Percentiles rank a stretch among this genome's conserved stretches.
Evolutionary conservation across 2,113 vertebrate genomes (phyloP).

Genomic region (Mesoclemmys tuberculata): DNA sequence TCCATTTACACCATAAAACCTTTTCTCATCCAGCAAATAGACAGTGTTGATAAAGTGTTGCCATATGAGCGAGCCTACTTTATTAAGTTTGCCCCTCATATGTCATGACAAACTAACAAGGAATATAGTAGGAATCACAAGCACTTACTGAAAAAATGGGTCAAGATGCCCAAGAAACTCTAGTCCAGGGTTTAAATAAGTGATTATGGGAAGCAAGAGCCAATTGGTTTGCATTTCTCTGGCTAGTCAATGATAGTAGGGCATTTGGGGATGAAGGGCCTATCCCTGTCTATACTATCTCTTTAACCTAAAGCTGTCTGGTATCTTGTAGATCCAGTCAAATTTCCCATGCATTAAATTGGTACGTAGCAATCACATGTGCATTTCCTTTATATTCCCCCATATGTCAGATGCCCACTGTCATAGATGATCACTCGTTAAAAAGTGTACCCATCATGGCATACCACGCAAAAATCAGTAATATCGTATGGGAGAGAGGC

Average conservation of each 20-base stretch:
- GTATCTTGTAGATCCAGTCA: neutral
- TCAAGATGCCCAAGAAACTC: neutral
- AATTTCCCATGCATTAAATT: neutral
- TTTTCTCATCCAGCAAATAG: rapidly evolving
- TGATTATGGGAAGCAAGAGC: neutral
- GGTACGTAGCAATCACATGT: neutral
- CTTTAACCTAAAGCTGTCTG: neutral
- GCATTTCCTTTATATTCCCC: neutral
- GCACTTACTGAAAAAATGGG: neutral
- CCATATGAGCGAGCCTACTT: neutral
- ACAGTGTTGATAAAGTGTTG: neutral
- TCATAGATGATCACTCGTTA: neutral
- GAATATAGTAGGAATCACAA: neutral
- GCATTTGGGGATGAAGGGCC: too few relatives aligned
- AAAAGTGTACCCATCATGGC: neutral
- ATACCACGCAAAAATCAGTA: neutral
- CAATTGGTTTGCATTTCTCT: neutral
- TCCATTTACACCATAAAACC: neutral
- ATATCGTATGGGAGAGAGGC: rapidly evolving
- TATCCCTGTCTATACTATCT: neutral
- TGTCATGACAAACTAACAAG: neutral
- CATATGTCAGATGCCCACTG: neutral
- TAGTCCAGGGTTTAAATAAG: neutral
- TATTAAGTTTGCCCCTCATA: neutral
- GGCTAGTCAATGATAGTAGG: neutral